Base-by-base conservation (phyloP, 2,113 vertebrate genomes). In the Xerus inauris region DNA sequence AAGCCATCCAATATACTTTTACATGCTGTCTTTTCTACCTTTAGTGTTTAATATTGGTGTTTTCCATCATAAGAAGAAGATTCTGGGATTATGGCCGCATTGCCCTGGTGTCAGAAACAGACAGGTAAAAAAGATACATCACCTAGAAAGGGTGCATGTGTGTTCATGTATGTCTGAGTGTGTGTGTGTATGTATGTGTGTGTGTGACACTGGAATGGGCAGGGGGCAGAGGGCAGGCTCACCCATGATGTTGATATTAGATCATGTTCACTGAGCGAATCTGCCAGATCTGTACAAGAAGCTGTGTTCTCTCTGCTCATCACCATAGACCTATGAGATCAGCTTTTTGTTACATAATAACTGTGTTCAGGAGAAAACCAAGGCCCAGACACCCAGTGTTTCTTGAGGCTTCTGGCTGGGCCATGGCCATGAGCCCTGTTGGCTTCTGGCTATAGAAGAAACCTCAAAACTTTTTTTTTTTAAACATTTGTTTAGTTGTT, bases 21-120 rank as follows among this genome's bases (percentile, higher is more conserved):
- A 40, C 40, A 64, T 83, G 32, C 69, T 98, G 93, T 97, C 8
- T 96, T 98, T 97, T 97, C 69, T 90, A 11, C 81, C 94, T 85
- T 35, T 96, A 99, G 99, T 16, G 99, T 90, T 97, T 99, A 98
- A 98, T 99, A 93, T 59, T 98, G 16, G 17, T 98, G 47, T 99
- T 99, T 98, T 98, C 99, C 13, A 3, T 99, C 89, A 99, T 99
- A 98, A 99, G 99, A 97, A 99, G 98, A 96, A 99, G 97, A 92
- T 99, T 99, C 96, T 99, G 99, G 99, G 99, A 99, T 97, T 99
- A 99, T 0, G 99, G 99, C 42, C 99, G 99, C 40, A 98, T 99
- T 76, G 99, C 99, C 4, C 97, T 99, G 90, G 99, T 99, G 5
- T 98, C 99, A 59, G 99, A 99, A 97, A 96, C 79, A 20, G 98